Conservation (phyloP, 2,888 invertebrate genomes). For the Eristalis arbustorum region DNA sequence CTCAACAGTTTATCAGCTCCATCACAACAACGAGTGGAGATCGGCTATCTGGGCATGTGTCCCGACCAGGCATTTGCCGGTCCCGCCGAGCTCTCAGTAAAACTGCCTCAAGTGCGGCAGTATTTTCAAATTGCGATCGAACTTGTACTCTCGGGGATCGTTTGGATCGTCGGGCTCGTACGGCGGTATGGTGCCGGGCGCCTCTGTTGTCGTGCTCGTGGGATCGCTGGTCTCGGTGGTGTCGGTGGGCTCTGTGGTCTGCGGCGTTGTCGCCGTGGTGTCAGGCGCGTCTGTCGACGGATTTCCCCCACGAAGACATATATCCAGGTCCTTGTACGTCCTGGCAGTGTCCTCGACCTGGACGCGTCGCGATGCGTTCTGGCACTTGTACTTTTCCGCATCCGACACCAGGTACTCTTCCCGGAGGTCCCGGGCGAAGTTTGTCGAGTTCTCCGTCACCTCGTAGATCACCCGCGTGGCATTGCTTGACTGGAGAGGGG, state of each 20-base stretch:
- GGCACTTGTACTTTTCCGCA: background rate
- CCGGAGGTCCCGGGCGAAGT: background rate
- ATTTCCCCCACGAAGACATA: background rate
- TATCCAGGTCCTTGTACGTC: background rate
- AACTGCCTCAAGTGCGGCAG: background rate
- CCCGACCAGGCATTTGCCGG: background rate
- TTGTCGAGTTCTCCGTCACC: background rate
- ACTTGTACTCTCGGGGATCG: background rate
- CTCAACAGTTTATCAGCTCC: background rate
- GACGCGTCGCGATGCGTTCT: background rate
- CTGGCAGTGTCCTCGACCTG: background rate
- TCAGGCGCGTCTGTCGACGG: background rate
- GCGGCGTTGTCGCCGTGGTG: background rate
- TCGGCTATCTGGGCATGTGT: background rate
- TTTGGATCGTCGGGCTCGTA: background rate
- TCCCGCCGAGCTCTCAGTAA: background rate
- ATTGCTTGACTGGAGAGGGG: background rate
- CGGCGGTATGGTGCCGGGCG: background rate
- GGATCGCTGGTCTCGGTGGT: background rate
- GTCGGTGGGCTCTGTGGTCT: background rate
- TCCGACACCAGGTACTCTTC: background rate
- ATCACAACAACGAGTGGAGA: background rate
- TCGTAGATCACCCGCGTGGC: background rate
- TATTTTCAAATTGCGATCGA: background rate
- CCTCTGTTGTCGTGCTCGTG: background rate